Evolutionary conservation across 2,888 invertebrate genomes (phyloP).

Genomic region (Abrostola triplasia): DNA sequence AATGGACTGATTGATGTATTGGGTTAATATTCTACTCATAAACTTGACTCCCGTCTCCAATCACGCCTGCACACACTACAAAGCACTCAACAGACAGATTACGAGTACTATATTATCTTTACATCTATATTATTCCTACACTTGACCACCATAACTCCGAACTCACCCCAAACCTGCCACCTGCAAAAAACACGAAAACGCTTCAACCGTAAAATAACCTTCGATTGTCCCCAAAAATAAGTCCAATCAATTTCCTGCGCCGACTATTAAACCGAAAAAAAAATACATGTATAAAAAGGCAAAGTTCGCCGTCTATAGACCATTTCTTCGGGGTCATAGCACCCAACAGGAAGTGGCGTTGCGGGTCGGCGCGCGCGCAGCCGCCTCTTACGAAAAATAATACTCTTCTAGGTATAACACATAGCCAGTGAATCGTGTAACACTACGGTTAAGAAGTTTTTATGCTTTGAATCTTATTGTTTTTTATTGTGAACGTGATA

Average conservation of each 20-base stretch:
- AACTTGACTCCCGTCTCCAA: too few relatives aligned
- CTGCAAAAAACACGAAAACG: slow-evolving; percentile 39
- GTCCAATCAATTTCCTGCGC: slow-evolving; percentile 84
- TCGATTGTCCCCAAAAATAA: slow-evolving; percentile 68
- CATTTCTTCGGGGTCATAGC: slow-evolving; percentile 88
- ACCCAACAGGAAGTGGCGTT: slow-evolving; percentile 85
- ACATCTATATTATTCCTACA: not conserved
- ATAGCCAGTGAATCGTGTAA: slow-evolving; percentile 75
- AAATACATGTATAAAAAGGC: slow-evolving; percentile 71
- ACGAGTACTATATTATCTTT: not conserved
- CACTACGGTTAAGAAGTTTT: slow-evolving; percentile 63
- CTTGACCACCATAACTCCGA: not conserved
- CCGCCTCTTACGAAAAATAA: slow-evolving; percentile 85
- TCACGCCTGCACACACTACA: too few relatives aligned
- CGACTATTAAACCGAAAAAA: slow-evolving; percentile 70
- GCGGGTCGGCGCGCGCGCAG: slow-evolving; percentile 83
- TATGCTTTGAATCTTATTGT: slow-evolving; percentile 47
- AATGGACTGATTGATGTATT: too few relatives aligned
- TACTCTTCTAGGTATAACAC: slow-evolving; percentile 81
- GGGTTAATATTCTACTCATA: too few relatives aligned
- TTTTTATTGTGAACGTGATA: slow-evolving; percentile 54
- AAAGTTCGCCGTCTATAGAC: slow-evolving; percentile 76
- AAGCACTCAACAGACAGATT: not conserved
- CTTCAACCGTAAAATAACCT: slow-evolving; percentile 80
- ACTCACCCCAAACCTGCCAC: slow-evolving; percentile 26